Evolutionary conservation across 1,140 invertebrate species (phyloP), one percentile per base, ranked within the genome.

Genomic region (Drosophila triauraria): DNA sequence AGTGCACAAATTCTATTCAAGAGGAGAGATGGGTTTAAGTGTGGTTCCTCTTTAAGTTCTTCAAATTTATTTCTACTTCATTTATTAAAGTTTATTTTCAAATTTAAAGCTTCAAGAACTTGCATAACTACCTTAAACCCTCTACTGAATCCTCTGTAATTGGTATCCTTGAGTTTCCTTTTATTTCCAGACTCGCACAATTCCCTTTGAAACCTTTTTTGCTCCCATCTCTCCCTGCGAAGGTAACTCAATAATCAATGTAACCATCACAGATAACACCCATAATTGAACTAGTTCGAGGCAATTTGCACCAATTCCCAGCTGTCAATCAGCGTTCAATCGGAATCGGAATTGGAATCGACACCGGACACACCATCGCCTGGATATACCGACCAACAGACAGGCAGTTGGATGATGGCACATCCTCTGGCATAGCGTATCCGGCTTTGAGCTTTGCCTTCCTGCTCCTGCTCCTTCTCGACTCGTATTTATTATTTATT

Each of bases 401-500:
- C 53, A n/a, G 38, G 17, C 30, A 44, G 48, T 35, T 63, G 61
- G 8, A 10, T 30, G 25, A 51, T 30, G 48, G 13, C 46, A 64
- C 38, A 69, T 69, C 65, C 65, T 64, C 44, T 25, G 12, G 53
- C 9, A 13, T 27, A 25, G 12, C 20, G 40, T 32, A 54, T 23
- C 30, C 51, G 17, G 32, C 20, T 30, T 12, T 35, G n/a, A 27
- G n/a, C 32, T 40, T 40, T 40, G 53, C 53, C 46, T 61, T 50
- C 15, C 47, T 51, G 10, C 23, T 44, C 3, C 32, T 30, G 1
- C 44, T 10, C 3, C 15, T 15, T 10, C 51, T 57, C n/a, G 47
- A 27, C 38, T 38, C 30, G 67, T 61, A 90, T 88, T 88, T 78
- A 88, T 88, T 80, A 86, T 86, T 88, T 81, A 88, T 80, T 82